A percentile compares a stretch with the other conserved stretches of the same genome.
Evolutionary conservation across 2,888 invertebrate genomes (phyloP).

Genomic region (Macaria liturata): DNA sequence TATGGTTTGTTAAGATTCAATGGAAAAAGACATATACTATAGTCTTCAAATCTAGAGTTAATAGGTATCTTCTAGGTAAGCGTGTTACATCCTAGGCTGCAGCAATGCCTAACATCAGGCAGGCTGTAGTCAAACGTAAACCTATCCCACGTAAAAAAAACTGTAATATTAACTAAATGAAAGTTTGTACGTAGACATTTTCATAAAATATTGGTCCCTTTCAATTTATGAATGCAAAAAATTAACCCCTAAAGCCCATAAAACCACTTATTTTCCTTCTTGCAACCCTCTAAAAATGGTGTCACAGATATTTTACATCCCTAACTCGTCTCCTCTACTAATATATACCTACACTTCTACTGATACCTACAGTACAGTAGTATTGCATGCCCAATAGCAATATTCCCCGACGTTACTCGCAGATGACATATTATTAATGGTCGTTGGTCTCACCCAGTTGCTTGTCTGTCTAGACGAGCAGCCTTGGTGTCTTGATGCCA

Average conservation of each 20-base stretch:
- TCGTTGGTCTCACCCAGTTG: conserved; percentile 35
- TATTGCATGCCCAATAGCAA: conserved; percentile 21
- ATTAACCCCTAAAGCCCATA: too few relatives aligned
- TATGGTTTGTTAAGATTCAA: too few relatives aligned
- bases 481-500: conserved; percentile 30
- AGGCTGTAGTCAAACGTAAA: too few relatives aligned
- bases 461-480: conserved; percentile 41
- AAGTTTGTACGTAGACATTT: background rate
- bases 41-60: too few relatives aligned
- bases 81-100: too few relatives aligned
- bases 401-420: conserved; percentile 35
- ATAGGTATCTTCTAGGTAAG: too few relatives aligned
- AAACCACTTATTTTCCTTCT: background rate
- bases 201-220: background rate
- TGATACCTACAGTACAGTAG: conserved; percentile 2
- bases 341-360: background rate
- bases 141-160: too few relatives aligned
- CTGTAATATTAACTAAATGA: too few relatives aligned
- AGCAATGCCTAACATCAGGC: too few relatives aligned
- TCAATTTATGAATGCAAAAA: too few relatives aligned
- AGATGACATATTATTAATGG: conserved; percentile 31
- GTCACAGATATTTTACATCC: background rate
- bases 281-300: background rate
- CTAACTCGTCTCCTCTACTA: background rate
- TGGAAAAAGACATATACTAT: too few relatives aligned